A percentile compares a stretch with the other conserved stretches of the same genome.
These are phyloP conservation scores for Helicoverpa zea DNA, from an alignment of 1,140 invertebrate genomes.

Conservation along the genomic window DNA sequence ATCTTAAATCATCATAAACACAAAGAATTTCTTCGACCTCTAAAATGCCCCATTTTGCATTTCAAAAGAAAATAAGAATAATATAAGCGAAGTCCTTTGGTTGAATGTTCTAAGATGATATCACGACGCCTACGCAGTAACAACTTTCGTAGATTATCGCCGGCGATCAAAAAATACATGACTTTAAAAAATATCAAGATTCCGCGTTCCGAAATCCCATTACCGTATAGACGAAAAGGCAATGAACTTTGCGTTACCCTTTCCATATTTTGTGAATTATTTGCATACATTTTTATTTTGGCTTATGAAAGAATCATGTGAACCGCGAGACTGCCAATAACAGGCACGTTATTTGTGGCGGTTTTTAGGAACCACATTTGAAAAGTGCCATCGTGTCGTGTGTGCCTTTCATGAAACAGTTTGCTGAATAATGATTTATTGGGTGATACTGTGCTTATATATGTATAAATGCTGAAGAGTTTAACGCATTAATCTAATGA, in stretches of 20 bases:
- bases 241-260: slow-evolving; percentile 3
- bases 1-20: too few relatives aligned
- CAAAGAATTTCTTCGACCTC: too few relatives aligned
- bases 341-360: too few relatives aligned
- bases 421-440: too few relatives aligned
- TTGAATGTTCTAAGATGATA: neutral
- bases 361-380: too few relatives aligned
- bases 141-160: neutral
- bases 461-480: too few relatives aligned
- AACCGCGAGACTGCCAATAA: neutral
- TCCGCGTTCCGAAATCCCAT: slow-evolving; percentile 1
- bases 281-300: neutral
- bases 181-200: slow-evolving; percentile 25
- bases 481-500: too few relatives aligned
- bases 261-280: slow-evolving; percentile 9
- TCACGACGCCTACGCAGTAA: neutral
- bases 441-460: too few relatives aligned
- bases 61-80: too few relatives aligned
- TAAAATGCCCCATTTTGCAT: too few relatives aligned
- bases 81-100: neutral
- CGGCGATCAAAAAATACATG: slow-evolving; percentile 11
- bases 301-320: neutral
- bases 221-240: slow-evolving; percentile 12
- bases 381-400: too few relatives aligned
- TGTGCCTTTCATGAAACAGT: too few relatives aligned